Evolutionary conservation across 2,888 invertebrate genomes (phyloP).

Genomic region (Cancer borealis): DNA sequence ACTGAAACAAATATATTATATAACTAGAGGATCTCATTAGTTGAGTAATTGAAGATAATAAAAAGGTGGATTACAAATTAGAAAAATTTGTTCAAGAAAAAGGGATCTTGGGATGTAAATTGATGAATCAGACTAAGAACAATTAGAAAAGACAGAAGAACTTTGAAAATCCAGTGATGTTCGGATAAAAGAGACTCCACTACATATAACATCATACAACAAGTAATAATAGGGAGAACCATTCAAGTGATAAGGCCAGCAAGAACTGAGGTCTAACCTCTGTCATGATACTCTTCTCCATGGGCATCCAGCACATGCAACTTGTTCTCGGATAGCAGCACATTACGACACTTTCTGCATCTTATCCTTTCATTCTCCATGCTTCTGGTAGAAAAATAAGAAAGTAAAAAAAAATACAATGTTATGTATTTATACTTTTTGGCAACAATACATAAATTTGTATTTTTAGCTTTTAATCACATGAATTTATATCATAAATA

Average conservation of each 20-base stretch:
- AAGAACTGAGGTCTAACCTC: background rate
- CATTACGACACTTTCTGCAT: conserved; percentile 55
- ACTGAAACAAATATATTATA: conserved; percentile 41
- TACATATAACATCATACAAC: background rate
- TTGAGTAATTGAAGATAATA: background rate
- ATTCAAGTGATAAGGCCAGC: background rate
- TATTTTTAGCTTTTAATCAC: too few species aligned
- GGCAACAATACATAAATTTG: too few species aligned
- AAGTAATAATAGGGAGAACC: background rate
- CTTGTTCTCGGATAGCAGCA: conserved; percentile 46
- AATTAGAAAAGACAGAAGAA: background rate
- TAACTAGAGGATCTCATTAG: background rate
- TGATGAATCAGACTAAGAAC: too few species aligned
- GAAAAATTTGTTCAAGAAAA: too few species aligned
- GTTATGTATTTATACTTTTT: too few species aligned
- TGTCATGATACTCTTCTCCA: conserved; percentile 47
- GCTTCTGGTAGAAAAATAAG: background rate
- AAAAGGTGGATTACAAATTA: background rate
- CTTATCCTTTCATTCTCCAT: conserved; percentile 41
- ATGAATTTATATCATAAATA: too few species aligned
- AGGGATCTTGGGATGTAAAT: too few species aligned
- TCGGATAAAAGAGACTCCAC: background rate
- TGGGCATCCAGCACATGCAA: conserved; percentile 53
- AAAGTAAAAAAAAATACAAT: background rate
- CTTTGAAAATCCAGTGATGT: background rate